These are phyloP conservation scores for Epizoanthus scotinus DNA, from an alignment of 92 coral and sea anemone genomes.

Conservation along the genomic window DNA sequence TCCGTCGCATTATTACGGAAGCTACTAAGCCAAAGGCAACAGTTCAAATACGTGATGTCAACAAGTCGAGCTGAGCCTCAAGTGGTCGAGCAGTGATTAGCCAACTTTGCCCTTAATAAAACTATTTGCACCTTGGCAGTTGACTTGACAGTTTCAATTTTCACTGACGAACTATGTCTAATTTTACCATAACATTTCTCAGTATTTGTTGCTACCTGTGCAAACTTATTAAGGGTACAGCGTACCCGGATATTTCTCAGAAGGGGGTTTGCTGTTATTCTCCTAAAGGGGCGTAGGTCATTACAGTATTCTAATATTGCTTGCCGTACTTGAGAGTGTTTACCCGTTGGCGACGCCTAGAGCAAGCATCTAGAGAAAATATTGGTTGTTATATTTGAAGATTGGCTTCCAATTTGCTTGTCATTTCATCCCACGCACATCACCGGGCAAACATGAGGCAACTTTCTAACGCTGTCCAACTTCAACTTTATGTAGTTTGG, in stretches of 20 bases:
- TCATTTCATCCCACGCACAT: conserved; percentile 32
- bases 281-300: too few species aligned
- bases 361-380: conserved; percentile 3
- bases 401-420: conserved; percentile 28
- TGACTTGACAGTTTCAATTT: neutral
- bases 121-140: conserved; percentile 1
- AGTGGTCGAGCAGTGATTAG: conserved; percentile 9
- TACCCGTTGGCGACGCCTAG: conserved; percentile 28
- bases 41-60: conserved; percentile 12
- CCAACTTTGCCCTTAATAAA: neutral
- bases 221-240: neutral
- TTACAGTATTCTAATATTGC: neutral
- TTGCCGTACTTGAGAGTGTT: neutral
- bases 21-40: conserved; percentile 8
- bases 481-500: neutral
- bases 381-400: neutral
- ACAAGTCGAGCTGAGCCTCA: conserved; percentile 12
- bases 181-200: neutral
- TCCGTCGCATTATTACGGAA: neutral
- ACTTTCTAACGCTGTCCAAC: neutral
- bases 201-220: neutral
- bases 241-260: neutral
- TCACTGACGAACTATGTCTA: neutral
- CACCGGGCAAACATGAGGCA: conserved; percentile 13
- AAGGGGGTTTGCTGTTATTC: too few species aligned